phyloP scores from a whole-genome alignment of 2,888 invertebrate species.

The Macrosoma leucophasiata region DNA sequence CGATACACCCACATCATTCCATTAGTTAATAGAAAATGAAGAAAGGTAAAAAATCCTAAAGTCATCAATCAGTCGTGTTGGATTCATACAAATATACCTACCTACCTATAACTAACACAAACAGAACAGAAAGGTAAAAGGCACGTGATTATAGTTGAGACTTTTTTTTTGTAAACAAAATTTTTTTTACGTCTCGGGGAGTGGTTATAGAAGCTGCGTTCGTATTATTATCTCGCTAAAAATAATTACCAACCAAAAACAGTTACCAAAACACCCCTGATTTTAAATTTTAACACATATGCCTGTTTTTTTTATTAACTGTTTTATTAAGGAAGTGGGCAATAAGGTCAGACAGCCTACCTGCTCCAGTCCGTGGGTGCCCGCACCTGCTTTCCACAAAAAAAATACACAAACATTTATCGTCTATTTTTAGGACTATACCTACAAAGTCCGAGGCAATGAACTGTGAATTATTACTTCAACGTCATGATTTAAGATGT shows the following conservation, averaged over 20 bases:
- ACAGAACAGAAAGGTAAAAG: conserved; percentile 35
- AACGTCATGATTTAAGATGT: conserved; percentile 35
- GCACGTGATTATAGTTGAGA: conserved; percentile 5
- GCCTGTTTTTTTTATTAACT: conserved; percentile 36
- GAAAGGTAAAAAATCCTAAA: conserved; percentile 35
- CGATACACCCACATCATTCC: conserved; percentile 45
- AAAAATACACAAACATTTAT: conserved; percentile 47
- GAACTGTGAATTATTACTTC: conserved; percentile 47
- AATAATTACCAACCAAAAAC: conserved; percentile 10
- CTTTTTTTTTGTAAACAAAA: no score
- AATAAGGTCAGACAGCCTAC: conserved; percentile 30
- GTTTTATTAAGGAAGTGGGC: conserved; percentile 63
- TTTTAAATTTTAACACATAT: conserved; percentile 47
- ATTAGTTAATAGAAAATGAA: conserved; percentile 39
- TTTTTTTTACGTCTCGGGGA: no score
- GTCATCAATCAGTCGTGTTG: conserved; percentile 54
- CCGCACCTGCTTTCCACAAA: conserved; percentile 64
- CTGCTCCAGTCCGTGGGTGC: conserved; percentile 21
- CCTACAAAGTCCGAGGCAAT: conserved; percentile 37
- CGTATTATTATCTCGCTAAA: no score
- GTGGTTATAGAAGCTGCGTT: no score
- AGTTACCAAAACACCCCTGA: conserved; percentile 31
- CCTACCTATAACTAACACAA: conserved; percentile 46
- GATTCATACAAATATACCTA: conserved; percentile 40
- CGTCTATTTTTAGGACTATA: conserved; percentile 39